Evolutionary conservation across 2,113 vertebrate species (phyloP), one percentile per base, ranked within the genome.

Genomic region (Gymnobelideus leadbeateri): DNA sequence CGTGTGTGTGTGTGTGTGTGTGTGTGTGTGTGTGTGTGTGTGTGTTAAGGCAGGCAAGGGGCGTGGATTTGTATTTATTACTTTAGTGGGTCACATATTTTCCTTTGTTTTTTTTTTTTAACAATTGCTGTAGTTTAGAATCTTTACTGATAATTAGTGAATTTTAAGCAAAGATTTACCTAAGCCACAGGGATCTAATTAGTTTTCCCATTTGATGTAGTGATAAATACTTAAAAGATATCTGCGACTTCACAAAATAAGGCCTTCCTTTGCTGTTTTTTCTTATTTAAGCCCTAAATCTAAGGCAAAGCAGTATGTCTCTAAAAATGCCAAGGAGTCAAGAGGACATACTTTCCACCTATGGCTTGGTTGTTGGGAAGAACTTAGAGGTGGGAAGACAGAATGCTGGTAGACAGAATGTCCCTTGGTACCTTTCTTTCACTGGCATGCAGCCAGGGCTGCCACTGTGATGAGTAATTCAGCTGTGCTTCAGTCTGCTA

Each of bases 101-200:
- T 94, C 96, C 95, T 97, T 96, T 97, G 84, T 95, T 98, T 98
- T 98, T 97, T 95, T 98, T 98, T 98, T 97, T 98, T 55, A 97
- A 97, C 97, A 95, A 97, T 93, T 98, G 95, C 96, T 97, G 91
- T 96, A 95, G 97, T 98, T 98, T 98, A 96, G 95, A 97, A 95
- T 96, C 96, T 96, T 96, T 97, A 96, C 97, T 97, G 97, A 96
- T 95, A 97, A 95, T 94, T 94, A 96, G 97, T 97, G 97, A 98
- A 98, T 98, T 98, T 98, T 98, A 98, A 98, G 97, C 96, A 98
- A 97, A 97, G 95, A 98, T 97, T 96, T 98, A 96, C 95, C 95
- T 95, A 96, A 96, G 97, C 97, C 94, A 98, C 97, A 95, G 95
- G 98, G 98, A 99, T 98, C 97, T 97, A 96, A 98, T 98, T 98